These are phyloP conservation scores for Argyresthia goedartella DNA, from an alignment of 2,888 invertebrate genomes.

Conservation along the genomic window DNA sequence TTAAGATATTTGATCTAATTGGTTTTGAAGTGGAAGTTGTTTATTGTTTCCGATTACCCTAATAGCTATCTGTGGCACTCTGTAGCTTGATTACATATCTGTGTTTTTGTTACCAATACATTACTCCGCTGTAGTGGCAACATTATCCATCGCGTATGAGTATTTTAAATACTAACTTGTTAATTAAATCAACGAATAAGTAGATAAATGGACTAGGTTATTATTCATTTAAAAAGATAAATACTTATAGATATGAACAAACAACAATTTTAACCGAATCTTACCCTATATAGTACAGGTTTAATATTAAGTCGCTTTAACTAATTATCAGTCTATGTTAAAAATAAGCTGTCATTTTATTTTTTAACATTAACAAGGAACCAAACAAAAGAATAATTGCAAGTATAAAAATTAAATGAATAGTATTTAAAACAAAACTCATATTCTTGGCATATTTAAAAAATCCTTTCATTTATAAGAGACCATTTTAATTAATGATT, in stretches of 20 bases:
- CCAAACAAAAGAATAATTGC: background rate
- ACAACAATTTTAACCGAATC: background rate
- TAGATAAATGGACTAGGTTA: background rate
- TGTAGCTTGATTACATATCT: too few species aligned
- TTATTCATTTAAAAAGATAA: background rate
- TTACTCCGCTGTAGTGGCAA: background rate
- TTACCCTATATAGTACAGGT: background rate
- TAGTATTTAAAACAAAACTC: too few species aligned
- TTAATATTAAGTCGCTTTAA: background rate
- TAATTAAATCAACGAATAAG: background rate
- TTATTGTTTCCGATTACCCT: too few species aligned
- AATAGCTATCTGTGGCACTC: too few species aligned
- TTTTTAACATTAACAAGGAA: background rate
- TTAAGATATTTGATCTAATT: too few species aligned
- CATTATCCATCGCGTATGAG: background rate
- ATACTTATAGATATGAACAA: background rate
- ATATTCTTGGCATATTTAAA: too few species aligned
- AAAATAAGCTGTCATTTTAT: conserved; percentile 18
- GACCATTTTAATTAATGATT: too few species aligned
- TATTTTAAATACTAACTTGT: too few species aligned
- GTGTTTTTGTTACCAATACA: background rate
- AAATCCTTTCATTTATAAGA: too few species aligned
- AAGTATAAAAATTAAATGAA: too few species aligned
- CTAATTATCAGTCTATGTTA: conserved; percentile 50
- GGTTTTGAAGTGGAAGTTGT: too few species aligned